Evolutionary conservation across 2,797 vertebrate species (phyloP).

Genomic region (Pangasius larnaudii): DNA sequence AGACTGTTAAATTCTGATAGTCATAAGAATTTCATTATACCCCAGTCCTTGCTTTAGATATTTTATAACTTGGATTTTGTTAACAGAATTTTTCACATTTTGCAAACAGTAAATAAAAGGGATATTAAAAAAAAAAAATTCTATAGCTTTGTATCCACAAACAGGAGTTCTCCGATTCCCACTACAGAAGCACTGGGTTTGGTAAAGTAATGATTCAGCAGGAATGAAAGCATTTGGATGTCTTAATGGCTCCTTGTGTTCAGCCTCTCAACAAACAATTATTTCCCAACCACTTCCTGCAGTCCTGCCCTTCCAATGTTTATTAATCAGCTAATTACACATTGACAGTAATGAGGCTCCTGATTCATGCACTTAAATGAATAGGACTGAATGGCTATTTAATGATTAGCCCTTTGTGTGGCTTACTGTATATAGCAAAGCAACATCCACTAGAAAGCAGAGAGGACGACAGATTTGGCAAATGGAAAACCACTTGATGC

Average conservation of each 20-base stretch:
- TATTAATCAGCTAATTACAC: slow-evolving; percentile 89
- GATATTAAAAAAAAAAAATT: background rate
- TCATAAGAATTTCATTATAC: background rate
- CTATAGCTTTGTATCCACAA: background rate
- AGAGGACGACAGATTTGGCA: slow-evolving; percentile 11
- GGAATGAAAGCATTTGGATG: slow-evolving; percentile 74
- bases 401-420: slow-evolving; percentile 82
- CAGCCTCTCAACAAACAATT: slow-evolving; percentile 80
- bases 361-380: slow-evolving; percentile 84
- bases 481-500: slow-evolving; percentile 37
- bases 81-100: slow-evolving; percentile 1
- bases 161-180: background rate
- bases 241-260: slow-evolving; percentile 79
- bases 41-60: background rate
- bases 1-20: background rate
- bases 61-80: background rate
- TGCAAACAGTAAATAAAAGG: background rate
- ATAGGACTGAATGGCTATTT: slow-evolving; percentile 79
- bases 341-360: slow-evolving; percentile 82
- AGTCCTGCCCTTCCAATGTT: slow-evolving; percentile 73
- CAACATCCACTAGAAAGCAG: slow-evolving; percentile 47
- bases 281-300: slow-evolving; percentile 74
- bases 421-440: slow-evolving; percentile 39
- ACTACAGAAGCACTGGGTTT: slow-evolving; percentile 61
- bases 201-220: slow-evolving; percentile 70